Evolutionary conservation across 2,888 invertebrate genomes (phyloP), one percentile per base, ranked within the genome.

Genomic region (Fissipunctia ypsillon): DNA sequence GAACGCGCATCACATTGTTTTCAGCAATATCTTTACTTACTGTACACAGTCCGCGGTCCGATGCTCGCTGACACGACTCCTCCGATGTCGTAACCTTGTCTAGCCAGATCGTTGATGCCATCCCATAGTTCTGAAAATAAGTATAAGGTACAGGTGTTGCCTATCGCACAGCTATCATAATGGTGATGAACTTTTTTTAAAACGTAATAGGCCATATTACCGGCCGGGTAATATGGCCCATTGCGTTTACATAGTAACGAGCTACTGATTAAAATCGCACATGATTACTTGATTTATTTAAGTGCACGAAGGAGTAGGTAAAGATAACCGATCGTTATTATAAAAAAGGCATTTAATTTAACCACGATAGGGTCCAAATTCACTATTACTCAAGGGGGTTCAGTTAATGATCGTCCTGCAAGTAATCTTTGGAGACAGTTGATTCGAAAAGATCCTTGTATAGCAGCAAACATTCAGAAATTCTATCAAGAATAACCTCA

Each of bases 11-110:
- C n/a, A 25, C n/a, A 38, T 38, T 60, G 60, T 25, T 25, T 16
- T 54, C 52, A 25, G 3, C 1, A 41, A 7, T 22, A 22, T 6
- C 4, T 63, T 5, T 48, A 54, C 70, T 86, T 71, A 85, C 84
- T 87, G 25, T 85, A 85, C 14, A 83, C 82, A 38, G 84, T 84
- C 28, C 94, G 85, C 6, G 93, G 94, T n/a, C 94, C 94, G 35
- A 95, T 93, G 1, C 85, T 83, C 0, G 91, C 93, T 0, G 93
- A 90, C 6, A 94, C 90, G 0, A 93, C 94, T 10, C 94, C 94
- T 6, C 94, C 94, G 0, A 90, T 80, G 14, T 85, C 86, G 54
- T 93, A 91, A 56, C 94, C 92, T 57, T 90, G 85, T 14, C 89
- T 87, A 0, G 94, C 89, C 38, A 93, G 59, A 2, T 94, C 92